phyloP scores from a whole-genome alignment of 1,140 invertebrate genomes.

The Leucophenga varia region DNA sequence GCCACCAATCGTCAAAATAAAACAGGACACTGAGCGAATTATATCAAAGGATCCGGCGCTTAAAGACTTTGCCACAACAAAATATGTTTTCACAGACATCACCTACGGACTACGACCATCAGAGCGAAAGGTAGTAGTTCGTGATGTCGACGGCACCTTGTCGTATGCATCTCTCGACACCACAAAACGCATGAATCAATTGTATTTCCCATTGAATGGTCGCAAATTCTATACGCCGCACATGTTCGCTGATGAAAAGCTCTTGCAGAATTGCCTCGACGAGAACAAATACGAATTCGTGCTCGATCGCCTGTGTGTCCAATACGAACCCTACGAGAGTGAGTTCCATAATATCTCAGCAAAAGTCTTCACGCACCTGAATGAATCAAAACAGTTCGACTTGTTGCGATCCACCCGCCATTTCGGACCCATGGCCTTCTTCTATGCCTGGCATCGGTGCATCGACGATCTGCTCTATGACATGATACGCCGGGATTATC shows the following conservation, averaged over 20 bases:
- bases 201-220: slow-evolving; percentile 78
- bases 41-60: slow-evolving; percentile 75
- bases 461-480: slow-evolving; percentile 78
- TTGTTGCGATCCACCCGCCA: slow-evolving; percentile 85
- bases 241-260: slow-evolving; percentile 74
- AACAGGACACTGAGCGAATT: slow-evolving; percentile 60
- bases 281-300: slow-evolving; percentile 82
- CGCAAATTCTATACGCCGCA: slow-evolving; percentile 69
- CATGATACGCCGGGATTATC: slow-evolving; percentile 54
- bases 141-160: slow-evolving; percentile 83
- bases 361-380: slow-evolving; percentile 75
- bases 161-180: slow-evolving; percentile 75
- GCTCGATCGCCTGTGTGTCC: slow-evolving; percentile 82
- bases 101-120: slow-evolving; percentile 71
- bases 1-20: slow-evolving; percentile 61
- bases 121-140: slow-evolving; percentile 78
- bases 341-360: slow-evolving; percentile 76
- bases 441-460: slow-evolving; percentile 77
- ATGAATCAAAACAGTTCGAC: slow-evolving; percentile 70
- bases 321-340: slow-evolving; percentile 92
- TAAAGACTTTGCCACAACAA: slow-evolving; percentile 67
- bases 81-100: slow-evolving; percentile 88
- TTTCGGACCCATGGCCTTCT: slow-evolving; percentile 88
- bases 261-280: slow-evolving; percentile 66
- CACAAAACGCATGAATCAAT: slow-evolving; percentile 78